These are phyloP conservation scores for Nebria brevicollis DNA, from an alignment of 2,888 invertebrate genomes.

Conservation along the genomic window DNA sequence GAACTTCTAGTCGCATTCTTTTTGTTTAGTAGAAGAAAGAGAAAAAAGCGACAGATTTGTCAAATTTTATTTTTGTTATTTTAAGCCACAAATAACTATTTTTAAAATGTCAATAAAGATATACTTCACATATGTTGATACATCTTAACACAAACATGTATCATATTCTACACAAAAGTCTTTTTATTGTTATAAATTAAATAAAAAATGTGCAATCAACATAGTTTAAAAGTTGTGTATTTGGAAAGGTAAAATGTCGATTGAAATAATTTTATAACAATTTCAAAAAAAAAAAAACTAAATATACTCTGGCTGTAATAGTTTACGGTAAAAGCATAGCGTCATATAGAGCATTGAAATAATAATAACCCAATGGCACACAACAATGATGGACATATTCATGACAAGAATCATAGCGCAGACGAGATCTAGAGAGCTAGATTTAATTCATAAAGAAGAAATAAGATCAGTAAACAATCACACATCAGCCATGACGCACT, in stretches of 20 bases:
- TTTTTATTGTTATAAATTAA: no score
- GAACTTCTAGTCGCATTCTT: slow-evolving; percentile 15
- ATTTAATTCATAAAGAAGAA: slow-evolving; percentile 42
- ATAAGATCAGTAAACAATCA: slow-evolving; percentile 45
- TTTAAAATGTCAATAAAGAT: not conserved
- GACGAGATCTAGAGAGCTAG: slow-evolving; percentile 34
- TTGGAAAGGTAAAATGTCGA: no score
- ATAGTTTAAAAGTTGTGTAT: no score
- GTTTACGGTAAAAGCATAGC: not conserved
- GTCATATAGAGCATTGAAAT: not conserved
- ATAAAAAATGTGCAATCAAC: no score
- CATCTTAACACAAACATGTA: no score
- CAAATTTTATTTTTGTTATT: not conserved
- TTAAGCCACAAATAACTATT: not conserved
- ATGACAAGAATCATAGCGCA: slow-evolving; percentile 37
- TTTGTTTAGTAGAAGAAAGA: slow-evolving; percentile 8
- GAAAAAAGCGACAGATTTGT: slow-evolving; percentile 26
- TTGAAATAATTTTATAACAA: no score
- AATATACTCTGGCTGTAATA: no score
- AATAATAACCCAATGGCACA: not conserved
- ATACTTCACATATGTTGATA: no score
- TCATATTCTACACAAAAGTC: no score
- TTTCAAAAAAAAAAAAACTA: no score
- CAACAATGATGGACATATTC: slow-evolving; percentile 31
- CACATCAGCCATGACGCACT: slow-evolving; percentile 36